A percentile compares a stretch with the other conserved stretches of the same genome.
Conservation (phyloP, 1,140 invertebrate genomes). For the Nephila pilipes region DNA sequence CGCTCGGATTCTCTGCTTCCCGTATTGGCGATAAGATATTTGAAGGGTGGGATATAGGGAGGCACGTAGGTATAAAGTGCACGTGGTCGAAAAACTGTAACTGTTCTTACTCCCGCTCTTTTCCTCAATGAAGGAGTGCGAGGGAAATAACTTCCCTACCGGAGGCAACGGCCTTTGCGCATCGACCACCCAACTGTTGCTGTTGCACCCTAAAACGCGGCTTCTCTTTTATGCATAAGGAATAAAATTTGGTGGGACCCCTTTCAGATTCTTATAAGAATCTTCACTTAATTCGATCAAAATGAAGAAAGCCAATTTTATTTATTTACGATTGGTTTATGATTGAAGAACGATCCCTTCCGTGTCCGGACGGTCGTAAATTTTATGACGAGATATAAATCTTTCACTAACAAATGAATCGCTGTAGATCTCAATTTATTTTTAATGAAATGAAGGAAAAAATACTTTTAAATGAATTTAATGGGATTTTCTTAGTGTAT, state of each 20-base stretch:
- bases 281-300: not conserved
- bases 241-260: not conserved
- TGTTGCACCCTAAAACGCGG: constrained; percentile 23
- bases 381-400: constrained; percentile 2
- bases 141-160: constrained; percentile 37
- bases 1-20: not conserved
- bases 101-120: constrained; percentile 28
- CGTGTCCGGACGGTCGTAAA: not conserved
- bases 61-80: constrained; percentile 15
- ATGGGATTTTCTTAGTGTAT: too few relatives aligned
- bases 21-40: not conserved
- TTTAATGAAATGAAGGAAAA: not conserved
- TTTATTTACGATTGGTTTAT: not conserved
- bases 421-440: not conserved
- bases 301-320: not conserved
- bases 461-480: too few relatives aligned
- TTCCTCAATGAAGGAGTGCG: constrained; percentile 40
- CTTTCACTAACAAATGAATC: not conserved
- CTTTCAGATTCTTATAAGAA: not conserved
- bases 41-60: not conserved
- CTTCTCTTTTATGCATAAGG: not conserved
- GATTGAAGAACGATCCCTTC: not conserved
- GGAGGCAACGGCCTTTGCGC: constrained; percentile 35
- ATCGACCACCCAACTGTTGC: constrained; percentile 76
- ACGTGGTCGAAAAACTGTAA: constrained; percentile 27